Evolutionary conservation across 2,888 invertebrate genomes (phyloP).

Genomic region (Philaethria dido): DNA sequence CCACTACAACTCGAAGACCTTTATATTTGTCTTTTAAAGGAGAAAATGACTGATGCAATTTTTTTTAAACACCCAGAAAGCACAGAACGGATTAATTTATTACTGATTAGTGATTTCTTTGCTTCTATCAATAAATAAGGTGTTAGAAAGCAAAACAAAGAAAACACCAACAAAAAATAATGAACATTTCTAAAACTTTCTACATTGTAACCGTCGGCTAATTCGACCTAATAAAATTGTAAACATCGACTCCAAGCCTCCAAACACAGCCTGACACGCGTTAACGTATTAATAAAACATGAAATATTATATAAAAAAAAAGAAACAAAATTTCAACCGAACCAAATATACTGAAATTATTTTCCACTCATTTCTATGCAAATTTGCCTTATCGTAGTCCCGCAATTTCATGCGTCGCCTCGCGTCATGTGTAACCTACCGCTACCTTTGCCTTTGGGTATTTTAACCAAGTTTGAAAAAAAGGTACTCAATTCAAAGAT

Average conservation of each 20-base stretch:
- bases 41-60: too few species aligned
- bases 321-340: constrained; percentile 38
- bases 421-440: constrained; percentile 14
- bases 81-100: too few species aligned
- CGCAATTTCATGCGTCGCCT: constrained; percentile 40
- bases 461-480: too few species aligned
- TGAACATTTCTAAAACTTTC: not conserved
- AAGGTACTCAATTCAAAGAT: too few species aligned
- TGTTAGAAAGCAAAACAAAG: not conserved
- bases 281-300: constrained; percentile 24
- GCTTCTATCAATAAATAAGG: too few species aligned
- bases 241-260: constrained; percentile 5
- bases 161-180: too few species aligned
- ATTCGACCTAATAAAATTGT: not conserved
- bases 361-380: constrained; percentile 57
- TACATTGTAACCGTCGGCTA: not conserved
- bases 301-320: constrained; percentile 5
- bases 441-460: constrained; percentile 10
- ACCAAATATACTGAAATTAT: constrained; percentile 52
- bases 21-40: too few species aligned
- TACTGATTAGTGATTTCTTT: too few species aligned
- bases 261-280: constrained; percentile 9
- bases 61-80: too few species aligned
- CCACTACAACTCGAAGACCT: too few species aligned
- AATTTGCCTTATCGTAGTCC: constrained; percentile 48